Evolutionary conservation across 2,888 invertebrate genomes (phyloP).

Genomic region (Serripes groenlandicus): DNA sequence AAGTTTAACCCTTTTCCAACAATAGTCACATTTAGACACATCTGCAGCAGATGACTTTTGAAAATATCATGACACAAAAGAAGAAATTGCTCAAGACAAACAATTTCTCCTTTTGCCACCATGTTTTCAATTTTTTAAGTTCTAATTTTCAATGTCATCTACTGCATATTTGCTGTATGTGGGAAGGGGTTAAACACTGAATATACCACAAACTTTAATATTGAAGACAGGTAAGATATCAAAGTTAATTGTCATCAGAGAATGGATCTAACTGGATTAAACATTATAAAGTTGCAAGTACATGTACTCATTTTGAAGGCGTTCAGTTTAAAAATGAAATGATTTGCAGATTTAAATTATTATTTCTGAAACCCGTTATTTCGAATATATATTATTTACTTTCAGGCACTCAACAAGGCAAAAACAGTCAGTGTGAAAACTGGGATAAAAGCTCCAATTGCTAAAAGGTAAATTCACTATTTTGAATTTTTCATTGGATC

Average conservation of each 20-base stretch:
- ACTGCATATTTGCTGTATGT: too few relatives aligned
- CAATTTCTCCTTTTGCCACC: too few relatives aligned
- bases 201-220: too few relatives aligned
- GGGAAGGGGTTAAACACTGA: too few relatives aligned
- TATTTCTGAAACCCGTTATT: background rate
- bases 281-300: background rate
- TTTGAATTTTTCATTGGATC: background rate
- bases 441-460: conserved; percentile 60
- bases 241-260: background rate
- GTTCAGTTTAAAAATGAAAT: too few relatives aligned
- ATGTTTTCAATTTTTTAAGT: too few relatives aligned
- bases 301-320: background rate
- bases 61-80: too few relatives aligned
- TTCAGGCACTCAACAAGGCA: conserved; percentile 52
- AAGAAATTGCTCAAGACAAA: too few relatives aligned
- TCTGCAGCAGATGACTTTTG: too few relatives aligned
- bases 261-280: background rate
- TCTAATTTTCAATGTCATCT: too few relatives aligned
- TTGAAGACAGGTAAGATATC: background rate
- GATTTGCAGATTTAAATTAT: background rate
- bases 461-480: conserved; percentile 55
- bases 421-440: conserved; percentile 68
- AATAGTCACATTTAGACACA: too few relatives aligned
- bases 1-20: too few relatives aligned
- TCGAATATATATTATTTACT: background rate